Evolutionary conservation across 37 sponge, comb jelly and placozoan genomes (phyloP), one percentile per base, ranked within the genome.

Genomic region (Agelas oroides): DNA sequence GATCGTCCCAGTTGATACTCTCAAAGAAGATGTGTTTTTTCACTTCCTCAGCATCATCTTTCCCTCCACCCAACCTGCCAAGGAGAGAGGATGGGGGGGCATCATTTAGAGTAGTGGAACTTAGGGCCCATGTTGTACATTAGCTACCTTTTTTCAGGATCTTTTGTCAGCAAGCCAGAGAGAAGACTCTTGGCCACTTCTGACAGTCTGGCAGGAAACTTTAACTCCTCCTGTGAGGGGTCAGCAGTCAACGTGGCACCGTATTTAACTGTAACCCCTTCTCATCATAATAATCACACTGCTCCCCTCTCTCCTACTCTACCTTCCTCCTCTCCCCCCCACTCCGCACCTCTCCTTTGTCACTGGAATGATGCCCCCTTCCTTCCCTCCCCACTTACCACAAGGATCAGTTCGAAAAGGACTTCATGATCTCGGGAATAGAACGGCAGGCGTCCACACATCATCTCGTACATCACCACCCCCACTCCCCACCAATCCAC

Each of bases 401-500:
- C 61, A 19, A 98, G 75, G 53, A 97, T 97, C 18, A 94, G 83
- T 54, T 96, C 97, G 78, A 98, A 98, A 25, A 98, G 80, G 27
- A 89, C 82, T 40, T 98, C 99, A 75, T 98, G 99, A 55, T 92
- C 90, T 37, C 92, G 75, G 60, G 96, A 87, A 81, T 96, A 96
- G 87, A 98, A 98, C 15, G 99, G 99, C 0, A 98, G 88, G 2
- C 99, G 90, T 19, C 99, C 99, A 89, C 99, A 98, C 90, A 96
- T 90, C 99, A 98, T 98, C 84, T 98, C 99, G 82, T 98, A 98
- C 90, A 95, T 83, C 58, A 98, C 99, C 88, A 98, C 99, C 63
- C 99, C 99, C 59, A 98, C 85, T 33, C 99, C 97, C 99, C 99
- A 98, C 99, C 99, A 98, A 73, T 98, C 99, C 24, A 98, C 99